Evolutionary conservation across 2,113 vertebrate species (phyloP), one percentile per base, ranked within the genome.

Genomic region (Corydoras sp.): DNA sequence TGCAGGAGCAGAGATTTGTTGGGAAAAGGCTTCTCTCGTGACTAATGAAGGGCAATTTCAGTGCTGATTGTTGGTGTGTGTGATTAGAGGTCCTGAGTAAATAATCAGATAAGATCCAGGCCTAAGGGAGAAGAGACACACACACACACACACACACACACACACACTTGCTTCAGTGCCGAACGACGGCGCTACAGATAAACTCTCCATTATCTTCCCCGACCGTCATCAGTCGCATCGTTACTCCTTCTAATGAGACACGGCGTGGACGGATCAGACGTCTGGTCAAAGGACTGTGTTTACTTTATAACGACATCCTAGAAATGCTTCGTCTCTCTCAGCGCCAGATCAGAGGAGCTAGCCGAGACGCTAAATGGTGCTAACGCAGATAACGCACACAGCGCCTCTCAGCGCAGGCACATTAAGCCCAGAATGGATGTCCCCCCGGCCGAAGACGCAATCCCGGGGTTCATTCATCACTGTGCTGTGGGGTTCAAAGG

Each of bases 231-330:
- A 84, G 83, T 81, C 79, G 85, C 85, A 85, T 81, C 81, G 83
- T 86, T 88, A 89, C 89, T 90, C 84, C 43, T 89, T 84, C 81
- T 88, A 88, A 87, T 83, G 83, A 87, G 86, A 89, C 83, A 85
- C 83, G 81, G 80, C 65, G 81, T 51, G 70, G 79, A 76, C 59
- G 75, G 71, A 73, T 77, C 74, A 81, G 51, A 82, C 82, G 76
- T 85, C 81, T 81, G 80, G 83, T 83, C 82, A 56, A 76, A 63
- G 75, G 82, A 81, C 78, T 75, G 63, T 89, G 88, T 90, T 91
- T 90, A 88, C 85, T 90, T 86, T 90, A 77, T 79, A 72, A 71
- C 76, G 9, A 15, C 72, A 77, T 85, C 77, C 82, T 86, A 79
- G 83, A 84, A 87, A 79, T 84, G 79, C 70, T 87, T 81, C 79